A percentile compares a stretch with the other conserved stretches of the same genome.
Evolutionary conservation across 2,888 invertebrate species (phyloP).

Genomic region (Buathra laborator): DNA sequence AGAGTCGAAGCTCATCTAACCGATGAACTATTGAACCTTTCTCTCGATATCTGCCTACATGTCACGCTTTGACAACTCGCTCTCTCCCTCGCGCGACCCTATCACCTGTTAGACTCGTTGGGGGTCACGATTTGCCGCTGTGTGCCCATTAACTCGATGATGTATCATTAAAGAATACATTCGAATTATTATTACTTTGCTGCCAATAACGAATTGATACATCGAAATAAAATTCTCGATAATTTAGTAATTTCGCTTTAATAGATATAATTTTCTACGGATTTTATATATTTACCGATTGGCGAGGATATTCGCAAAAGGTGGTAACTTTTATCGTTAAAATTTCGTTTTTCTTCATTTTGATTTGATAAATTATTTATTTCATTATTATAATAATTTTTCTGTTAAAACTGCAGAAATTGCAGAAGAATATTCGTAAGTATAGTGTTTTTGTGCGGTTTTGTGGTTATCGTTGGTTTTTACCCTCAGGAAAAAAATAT

Average conservation of each 20-base stretch:
- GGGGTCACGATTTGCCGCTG: constrained; percentile 46
- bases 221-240: background rate
- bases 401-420: too few relatives aligned
- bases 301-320: background rate
- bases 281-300: background rate
- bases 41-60: constrained; percentile 38
- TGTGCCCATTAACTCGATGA: constrained; percentile 31
- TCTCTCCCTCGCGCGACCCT: constrained; percentile 48
- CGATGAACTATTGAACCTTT: constrained; percentile 60
- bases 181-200: background rate
- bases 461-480: too few relatives aligned
- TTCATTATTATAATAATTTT: too few relatives aligned
- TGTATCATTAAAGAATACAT: constrained; percentile 31
- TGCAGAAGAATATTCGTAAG: too few relatives aligned
- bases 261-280: background rate
- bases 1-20: constrained; percentile 47
- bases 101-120: constrained; percentile 32
- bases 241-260: background rate
- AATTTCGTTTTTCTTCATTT: too few relatives aligned
- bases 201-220: background rate
- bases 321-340: background rate
- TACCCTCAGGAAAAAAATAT: too few relatives aligned
- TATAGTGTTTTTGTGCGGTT: too few relatives aligned
- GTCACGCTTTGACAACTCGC: constrained; percentile 61
- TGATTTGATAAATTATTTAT: too few relatives aligned